Percentiles rank a stretch among this genome's conserved stretches.
Conservation (phyloP, 2,113 vertebrate species). For the Gavia stellata region DNA sequence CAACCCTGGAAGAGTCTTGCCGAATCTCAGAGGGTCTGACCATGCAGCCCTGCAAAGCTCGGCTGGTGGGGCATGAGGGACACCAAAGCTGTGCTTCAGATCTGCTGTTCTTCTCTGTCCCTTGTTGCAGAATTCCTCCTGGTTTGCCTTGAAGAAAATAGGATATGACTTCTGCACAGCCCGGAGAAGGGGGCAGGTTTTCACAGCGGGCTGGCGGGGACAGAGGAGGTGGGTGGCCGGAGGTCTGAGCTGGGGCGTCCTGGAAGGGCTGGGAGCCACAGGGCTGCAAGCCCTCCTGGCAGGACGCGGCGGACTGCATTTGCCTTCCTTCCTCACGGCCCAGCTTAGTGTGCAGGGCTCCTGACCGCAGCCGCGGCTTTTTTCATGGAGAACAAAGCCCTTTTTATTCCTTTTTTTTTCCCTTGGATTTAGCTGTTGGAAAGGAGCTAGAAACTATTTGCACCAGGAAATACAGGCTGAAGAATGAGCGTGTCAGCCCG, state of each 20-base stretch:
- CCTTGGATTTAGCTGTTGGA: slow-evolving; percentile 17
- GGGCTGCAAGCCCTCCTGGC: background rate
- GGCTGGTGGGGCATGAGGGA: background rate
- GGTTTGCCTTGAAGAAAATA: background rate
- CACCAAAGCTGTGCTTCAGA: background rate
- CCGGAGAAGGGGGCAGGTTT: background rate
- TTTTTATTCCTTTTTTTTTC: background rate
- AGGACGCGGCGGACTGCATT: background rate
- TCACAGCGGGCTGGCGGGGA: rapidly evolving
- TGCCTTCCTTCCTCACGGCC: background rate
- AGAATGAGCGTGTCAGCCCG: slow-evolving; percentile 3
- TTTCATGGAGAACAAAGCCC: slow-evolving; percentile 36
- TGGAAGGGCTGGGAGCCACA: background rate
- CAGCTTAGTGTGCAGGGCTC: background rate
- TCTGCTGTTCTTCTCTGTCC: background rate
- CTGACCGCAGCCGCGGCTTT: background rate
- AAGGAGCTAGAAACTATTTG: slow-evolving; percentile 46
- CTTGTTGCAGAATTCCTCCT: background rate
- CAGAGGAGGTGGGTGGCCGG: background rate
- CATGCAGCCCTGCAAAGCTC: rapidly evolving
- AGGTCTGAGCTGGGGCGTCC: rapidly evolving
- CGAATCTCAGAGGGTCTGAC: background rate
- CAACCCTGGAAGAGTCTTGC: background rate
- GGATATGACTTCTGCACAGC: background rate
- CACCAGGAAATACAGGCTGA: slow-evolving; percentile 41